Evolutionary conservation across 2,113 vertebrate genomes (phyloP).

Genomic region (Camelus dromedarius): DNA sequence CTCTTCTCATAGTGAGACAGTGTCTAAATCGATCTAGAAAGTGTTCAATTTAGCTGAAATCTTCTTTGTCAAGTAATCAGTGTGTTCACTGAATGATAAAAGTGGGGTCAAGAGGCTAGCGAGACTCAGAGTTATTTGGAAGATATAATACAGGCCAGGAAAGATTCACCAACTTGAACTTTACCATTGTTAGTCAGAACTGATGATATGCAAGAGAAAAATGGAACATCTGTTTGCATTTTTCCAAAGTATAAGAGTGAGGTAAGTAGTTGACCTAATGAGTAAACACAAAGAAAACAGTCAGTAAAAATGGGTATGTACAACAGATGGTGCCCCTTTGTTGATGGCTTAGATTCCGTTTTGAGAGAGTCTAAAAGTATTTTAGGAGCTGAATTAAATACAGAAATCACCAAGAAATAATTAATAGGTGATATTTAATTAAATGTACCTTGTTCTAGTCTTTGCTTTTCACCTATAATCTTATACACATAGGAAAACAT

Average conservation of each 20-base stretch:
- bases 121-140: slow-evolving; percentile 63
- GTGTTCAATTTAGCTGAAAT: slow-evolving; percentile 64
- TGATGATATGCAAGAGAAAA: slow-evolving; percentile 53
- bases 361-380: not conserved
- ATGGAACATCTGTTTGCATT: not conserved
- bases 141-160: not conserved
- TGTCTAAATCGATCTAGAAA: slow-evolving; percentile 69
- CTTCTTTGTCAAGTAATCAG: slow-evolving; percentile 75
- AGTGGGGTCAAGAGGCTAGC: slow-evolving; percentile 54
- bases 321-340: not conserved
- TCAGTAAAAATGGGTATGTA: not conserved
- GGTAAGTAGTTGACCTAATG: slow-evolving; percentile 47
- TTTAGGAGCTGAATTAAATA: slow-evolving; percentile 27
- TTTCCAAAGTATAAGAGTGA: slow-evolving; percentile 45
- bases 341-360: slow-evolving; percentile 23
- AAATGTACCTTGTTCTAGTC: not conserved
- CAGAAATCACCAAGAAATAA: not conserved
- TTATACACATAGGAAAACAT: not conserved
- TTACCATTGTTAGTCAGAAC: slow-evolving; percentile 64
- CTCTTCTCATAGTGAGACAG: slow-evolving; percentile 65
- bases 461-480: not conserved
- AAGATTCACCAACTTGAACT: slow-evolving; percentile 68
- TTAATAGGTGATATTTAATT: not conserved
- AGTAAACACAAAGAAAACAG: slow-evolving; percentile 42
- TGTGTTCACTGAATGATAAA: slow-evolving; percentile 78